Evolutionary conservation across 2,888 invertebrate species (phyloP).

Genomic region (Aphodius granarius): DNA sequence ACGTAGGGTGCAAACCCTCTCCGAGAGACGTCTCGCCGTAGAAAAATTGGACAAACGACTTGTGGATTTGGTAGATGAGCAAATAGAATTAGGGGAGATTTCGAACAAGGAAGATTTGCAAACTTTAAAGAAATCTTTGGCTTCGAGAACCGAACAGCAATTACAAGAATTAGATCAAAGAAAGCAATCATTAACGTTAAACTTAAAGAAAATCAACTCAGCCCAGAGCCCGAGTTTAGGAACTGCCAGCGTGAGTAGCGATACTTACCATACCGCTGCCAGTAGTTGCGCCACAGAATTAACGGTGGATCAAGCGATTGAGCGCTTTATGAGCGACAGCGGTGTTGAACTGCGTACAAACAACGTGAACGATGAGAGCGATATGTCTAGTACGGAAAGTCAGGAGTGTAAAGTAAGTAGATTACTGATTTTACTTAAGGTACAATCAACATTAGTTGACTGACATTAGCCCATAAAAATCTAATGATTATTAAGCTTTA

Average conservation of each 20-base stretch:
- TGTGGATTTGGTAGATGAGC: slow-evolving; percentile 66
- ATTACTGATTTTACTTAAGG: background rate
- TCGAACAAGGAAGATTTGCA: slow-evolving; percentile 35
- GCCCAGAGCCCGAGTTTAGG: slow-evolving; percentile 45
- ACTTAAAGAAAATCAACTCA: slow-evolving; percentile 60
- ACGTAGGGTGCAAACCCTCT: slow-evolving; percentile 63
- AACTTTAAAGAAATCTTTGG: slow-evolving; percentile 52
- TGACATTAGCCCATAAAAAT: too few species aligned
- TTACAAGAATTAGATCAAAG: slow-evolving; percentile 56
- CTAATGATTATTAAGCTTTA: too few species aligned
- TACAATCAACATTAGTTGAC: too few species aligned
- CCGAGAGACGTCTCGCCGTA: slow-evolving; percentile 67
- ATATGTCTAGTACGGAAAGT: slow-evolving; percentile 63
- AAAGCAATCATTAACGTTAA: slow-evolving; percentile 66
- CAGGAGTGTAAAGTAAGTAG: slow-evolving; percentile 23
- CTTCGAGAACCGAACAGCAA: slow-evolving; percentile 57
- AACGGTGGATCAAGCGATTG: slow-evolving; percentile 35
- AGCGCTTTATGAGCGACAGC: slow-evolving; percentile 58
- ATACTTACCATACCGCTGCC: slow-evolving; percentile 77
- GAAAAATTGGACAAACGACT: slow-evolving; percentile 72
- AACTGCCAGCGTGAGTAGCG: slow-evolving; percentile 55
- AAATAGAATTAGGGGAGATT: slow-evolving; percentile 57
- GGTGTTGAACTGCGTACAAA: slow-evolving; percentile 53
- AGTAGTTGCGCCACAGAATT: slow-evolving; percentile 46
- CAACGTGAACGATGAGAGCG: slow-evolving; percentile 56